Evolutionary conservation across 2,113 vertebrate species (phyloP).

Genomic region (Lynx canadensis): DNA sequence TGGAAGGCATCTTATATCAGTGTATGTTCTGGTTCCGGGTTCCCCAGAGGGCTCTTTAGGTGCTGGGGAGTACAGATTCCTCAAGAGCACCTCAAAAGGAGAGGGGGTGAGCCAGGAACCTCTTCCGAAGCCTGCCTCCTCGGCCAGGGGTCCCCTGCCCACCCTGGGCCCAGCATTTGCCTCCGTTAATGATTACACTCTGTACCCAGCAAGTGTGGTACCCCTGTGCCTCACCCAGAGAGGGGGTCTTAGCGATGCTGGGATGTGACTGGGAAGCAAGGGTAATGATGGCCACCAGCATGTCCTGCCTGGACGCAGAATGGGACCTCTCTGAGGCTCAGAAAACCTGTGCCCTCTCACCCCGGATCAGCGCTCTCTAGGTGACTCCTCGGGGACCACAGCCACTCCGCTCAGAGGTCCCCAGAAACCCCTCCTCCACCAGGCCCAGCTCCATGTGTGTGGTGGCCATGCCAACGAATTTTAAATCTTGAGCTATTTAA

Average conservation of each 20-base stretch:
- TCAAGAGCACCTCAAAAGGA: background rate
- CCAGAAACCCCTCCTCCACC: background rate
- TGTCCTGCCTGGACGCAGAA: background rate
- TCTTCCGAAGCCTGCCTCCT: background rate
- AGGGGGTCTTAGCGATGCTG: fast-evolving
- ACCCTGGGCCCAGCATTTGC: fast-evolving
- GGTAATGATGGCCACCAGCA: background rate
- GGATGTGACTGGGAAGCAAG: background rate
- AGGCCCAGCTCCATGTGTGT: too few species aligned
- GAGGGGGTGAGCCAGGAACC: background rate
- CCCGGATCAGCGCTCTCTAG: fast-evolving
- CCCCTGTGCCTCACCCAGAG: fast-evolving
- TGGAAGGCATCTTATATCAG: background rate
- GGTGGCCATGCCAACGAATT: background rate
- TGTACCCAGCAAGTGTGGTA: background rate
- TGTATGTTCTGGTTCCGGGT: background rate
- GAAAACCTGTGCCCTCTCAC: background rate
- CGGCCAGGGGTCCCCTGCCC: background rate
- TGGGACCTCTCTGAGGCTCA: background rate
- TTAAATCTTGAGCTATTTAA: background rate
- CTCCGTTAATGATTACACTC: background rate
- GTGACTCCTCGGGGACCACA: fast-evolving
- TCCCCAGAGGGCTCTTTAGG: background rate
- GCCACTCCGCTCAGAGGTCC: too few species aligned
- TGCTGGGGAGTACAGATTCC: background rate